Percentiles rank a stretch among this genome's conserved stretches.
phyloP scores from a whole-genome alignment of 2,797 vertebrate species.

The Sebastes flavidus region DNA sequence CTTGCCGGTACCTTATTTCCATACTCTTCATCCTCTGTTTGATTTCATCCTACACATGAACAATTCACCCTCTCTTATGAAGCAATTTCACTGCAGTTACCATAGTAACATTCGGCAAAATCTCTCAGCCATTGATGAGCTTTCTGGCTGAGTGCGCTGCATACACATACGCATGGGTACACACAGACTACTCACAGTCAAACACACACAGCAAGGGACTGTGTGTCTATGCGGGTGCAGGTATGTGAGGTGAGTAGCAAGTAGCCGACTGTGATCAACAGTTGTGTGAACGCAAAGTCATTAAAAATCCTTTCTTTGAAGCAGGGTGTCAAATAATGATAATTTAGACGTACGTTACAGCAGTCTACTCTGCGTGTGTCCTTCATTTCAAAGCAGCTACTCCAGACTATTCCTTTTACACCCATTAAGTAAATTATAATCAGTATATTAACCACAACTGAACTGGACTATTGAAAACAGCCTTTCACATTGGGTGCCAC shows the following conservation, averaged over 20 bases:
- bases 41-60: slow-evolving; percentile 55
- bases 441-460: not conserved
- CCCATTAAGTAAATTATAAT: not conserved
- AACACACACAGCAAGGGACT: slow-evolving; percentile 16
- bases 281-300: slow-evolving; percentile 6
- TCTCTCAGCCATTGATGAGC: slow-evolving; percentile 72
- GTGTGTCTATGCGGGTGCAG: slow-evolving; percentile 44
- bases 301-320: not conserved
- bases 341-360: not conserved
- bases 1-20: slow-evolving; percentile 5
- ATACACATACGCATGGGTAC: slow-evolving; percentile 11
- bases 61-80: slow-evolving; percentile 47
- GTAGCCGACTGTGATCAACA: slow-evolving; percentile 14
- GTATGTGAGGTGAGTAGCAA: slow-evolving; percentile 39
- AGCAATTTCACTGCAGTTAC: slow-evolving; percentile 71
- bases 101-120: slow-evolving; percentile 75
- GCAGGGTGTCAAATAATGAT: not conserved
- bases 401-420: not conserved
- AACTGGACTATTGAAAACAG: not conserved
- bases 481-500: not conserved
- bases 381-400: not conserved
- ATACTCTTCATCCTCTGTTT: slow-evolving; percentile 26
- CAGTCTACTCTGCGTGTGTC: not conserved
- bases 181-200: slow-evolving; percentile 8
- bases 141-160: slow-evolving; percentile 52